These are phyloP conservation scores for Falco columbarius DNA, from an alignment of 2,797 vertebrate species.

Conservation along the genomic window DNA sequence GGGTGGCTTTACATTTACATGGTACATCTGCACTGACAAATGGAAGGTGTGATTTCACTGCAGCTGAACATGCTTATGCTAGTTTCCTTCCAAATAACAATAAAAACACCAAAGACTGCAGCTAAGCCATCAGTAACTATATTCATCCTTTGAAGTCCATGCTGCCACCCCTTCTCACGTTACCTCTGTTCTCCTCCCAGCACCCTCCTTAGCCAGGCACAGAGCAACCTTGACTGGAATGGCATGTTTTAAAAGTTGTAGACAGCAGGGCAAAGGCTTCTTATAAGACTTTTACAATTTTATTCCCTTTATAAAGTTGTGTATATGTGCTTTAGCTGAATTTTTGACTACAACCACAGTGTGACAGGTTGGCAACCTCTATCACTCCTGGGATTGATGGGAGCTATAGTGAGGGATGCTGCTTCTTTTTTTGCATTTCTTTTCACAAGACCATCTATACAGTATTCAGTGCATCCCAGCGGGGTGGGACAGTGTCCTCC, in stretches of 20 bases:
- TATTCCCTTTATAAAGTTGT: neutral
- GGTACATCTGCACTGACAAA: neutral
- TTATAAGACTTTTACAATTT: neutral
- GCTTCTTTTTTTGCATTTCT: neutral
- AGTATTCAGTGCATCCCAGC: neutral
- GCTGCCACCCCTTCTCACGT: neutral
- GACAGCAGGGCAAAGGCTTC: neutral
- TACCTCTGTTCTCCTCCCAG: neutral
- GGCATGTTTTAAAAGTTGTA: neutral
- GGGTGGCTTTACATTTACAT: neutral
- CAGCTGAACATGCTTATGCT: neutral
- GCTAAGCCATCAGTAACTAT: neutral
- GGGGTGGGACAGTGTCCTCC: neutral
- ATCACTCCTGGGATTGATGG: fast-evolving
- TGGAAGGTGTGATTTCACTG: neutral
- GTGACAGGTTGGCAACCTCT: neutral
- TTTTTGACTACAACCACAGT: slow-evolving; percentile 11
- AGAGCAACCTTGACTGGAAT: neutral
- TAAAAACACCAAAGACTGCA: neutral
- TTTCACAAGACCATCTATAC: neutral
- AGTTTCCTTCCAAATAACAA: neutral
- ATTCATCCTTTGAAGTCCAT: neutral
- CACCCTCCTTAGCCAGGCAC: neutral
- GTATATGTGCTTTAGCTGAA: slow-evolving; percentile 1
- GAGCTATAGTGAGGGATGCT: neutral